Base-by-base conservation (phyloP, 2,113 vertebrate genomes). In the Spea multiplicata region DNA sequence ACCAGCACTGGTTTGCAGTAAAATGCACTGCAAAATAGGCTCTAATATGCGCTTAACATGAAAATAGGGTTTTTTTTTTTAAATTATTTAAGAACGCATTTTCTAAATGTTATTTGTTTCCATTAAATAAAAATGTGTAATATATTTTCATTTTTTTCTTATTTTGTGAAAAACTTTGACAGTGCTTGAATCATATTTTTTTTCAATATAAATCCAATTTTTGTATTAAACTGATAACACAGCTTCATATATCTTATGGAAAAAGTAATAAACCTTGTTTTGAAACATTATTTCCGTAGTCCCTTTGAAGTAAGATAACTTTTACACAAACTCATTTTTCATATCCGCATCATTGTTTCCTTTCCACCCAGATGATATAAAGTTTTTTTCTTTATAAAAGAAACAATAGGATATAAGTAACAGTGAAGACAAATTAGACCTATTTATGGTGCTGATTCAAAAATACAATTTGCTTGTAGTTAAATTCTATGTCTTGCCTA, bases 171-270 rank as follows among this genome's bases (percentile, higher is more conserved):
- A 73, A 80, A 67, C 14, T 61, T 80, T 85, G 87, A 84, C 86
- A 84, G 86, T 82, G 68, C 81, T 73, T 82, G 81, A 79, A 85
- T 62, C n/a, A 13, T 66, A 85, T 82, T 78, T 84, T 88, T 83
- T 71, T 87, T 79, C 84, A 83, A 81, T 83, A 47, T 30, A 72
- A 86, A 83, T 71, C 84, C 84, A 89, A 84, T 88, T 85, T 83
- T 89, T 91, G 86, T 81, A 86, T 83, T 88, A 82, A 89, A 87
- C 88, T 89, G 92, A 92, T 93, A 92, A 91, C 84, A 83, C 74
- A 73, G 78, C 84, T 88, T 86, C 89, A 86, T 91, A 86, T 88
- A 89, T 91, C 81, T 88, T 82, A 86, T 78, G 70, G 13, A 72
- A 84, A 87, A 84, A 90, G 87, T 85, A 88, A 82, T 88, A 88